Percentiles rank a stretch among this genome's conserved stretches.
phyloP scores from a whole-genome alignment of 2,113 vertebrate genomes.

The Leucoraja erinaceus region DNA sequence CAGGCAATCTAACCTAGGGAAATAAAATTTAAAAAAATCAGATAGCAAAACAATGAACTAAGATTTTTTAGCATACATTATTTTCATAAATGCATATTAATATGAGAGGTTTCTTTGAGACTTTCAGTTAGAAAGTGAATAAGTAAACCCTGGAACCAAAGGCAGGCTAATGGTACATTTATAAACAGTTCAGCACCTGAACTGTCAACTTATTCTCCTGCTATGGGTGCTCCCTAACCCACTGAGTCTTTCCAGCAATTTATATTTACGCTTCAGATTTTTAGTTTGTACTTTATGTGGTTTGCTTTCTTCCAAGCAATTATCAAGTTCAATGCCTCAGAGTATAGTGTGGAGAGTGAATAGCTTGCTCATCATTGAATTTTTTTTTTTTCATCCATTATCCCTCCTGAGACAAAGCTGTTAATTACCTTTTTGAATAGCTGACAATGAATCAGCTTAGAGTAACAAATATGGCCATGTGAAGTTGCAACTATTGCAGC shows the following conservation, averaged over 20 bases:
- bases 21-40: not conserved
- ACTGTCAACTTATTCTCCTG: too few relatives aligned
- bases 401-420: not conserved
- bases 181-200: too few relatives aligned
- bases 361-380: not conserved
- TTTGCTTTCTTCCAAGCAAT: not conserved
- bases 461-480: not conserved
- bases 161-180: not conserved
- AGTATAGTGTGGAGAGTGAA: not conserved
- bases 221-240: too few relatives aligned
- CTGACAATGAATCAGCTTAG: not conserved
- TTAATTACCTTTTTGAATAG: not conserved
- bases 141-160: not conserved
- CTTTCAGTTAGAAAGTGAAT: not conserved
- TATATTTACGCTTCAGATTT: too few relatives aligned
- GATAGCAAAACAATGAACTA: not conserved
- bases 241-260: too few relatives aligned
- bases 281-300: too few relatives aligned
- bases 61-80: not conserved
- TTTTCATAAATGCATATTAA: not conserved
- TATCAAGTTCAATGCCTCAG: not conserved
- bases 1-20: not conserved
- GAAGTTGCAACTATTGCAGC: not conserved
- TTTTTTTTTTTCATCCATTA: not conserved
- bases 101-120: not conserved